Evolutionary conservation across 2,113 vertebrate genomes (phyloP).

Genomic region (Serinus canaria): DNA sequence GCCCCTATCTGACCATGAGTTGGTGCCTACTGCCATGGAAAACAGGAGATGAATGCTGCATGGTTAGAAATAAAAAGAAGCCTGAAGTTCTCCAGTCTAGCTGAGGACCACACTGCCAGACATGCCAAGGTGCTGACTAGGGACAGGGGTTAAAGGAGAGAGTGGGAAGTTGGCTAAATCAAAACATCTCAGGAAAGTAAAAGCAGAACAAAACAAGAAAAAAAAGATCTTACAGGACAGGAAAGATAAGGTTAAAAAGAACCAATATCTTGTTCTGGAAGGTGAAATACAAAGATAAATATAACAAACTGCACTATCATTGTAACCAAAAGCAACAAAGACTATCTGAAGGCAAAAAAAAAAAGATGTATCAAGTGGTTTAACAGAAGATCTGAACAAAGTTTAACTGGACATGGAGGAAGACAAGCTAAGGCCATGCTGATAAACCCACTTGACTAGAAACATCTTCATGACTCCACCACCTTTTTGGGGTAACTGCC

Average conservation of each 20-base stretch:
- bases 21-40: neutral
- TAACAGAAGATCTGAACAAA: neutral
- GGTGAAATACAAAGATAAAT: neutral
- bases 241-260: neutral
- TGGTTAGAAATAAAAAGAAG: neutral
- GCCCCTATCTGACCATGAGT: rapidly evolving
- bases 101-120: neutral
- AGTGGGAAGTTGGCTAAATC: neutral
- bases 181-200: neutral
- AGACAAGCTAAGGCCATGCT: neutral
- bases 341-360: neutral
- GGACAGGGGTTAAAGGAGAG: neutral
- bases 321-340: neutral
- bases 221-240: neutral
- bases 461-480: neutral
- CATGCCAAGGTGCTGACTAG: too few species aligned
- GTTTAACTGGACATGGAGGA: neutral
- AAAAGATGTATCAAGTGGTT: neutral
- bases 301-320: neutral
- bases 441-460: neutral
- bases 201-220: neutral
- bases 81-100: neutral
- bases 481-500: neutral
- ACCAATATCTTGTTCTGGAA: neutral
- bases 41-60: neutral